phyloP scores from a whole-genome alignment of 2,888 invertebrate species.

The Lissocephala sabroskyi region DNA sequence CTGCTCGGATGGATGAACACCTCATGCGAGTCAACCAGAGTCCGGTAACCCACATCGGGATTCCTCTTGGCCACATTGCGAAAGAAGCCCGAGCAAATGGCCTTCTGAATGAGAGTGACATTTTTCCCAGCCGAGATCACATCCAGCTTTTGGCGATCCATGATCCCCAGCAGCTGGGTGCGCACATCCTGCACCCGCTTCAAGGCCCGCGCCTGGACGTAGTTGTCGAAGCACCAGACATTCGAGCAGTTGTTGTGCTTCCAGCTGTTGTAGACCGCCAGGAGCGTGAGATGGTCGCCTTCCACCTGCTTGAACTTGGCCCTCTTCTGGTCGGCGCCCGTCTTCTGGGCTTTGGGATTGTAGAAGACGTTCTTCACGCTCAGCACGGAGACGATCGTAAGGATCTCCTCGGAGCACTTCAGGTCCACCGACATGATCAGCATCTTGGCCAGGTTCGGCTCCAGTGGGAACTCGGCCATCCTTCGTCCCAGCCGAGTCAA shows the following conservation, averaged over 20 bases:
- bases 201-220: slow-evolving; percentile 96
- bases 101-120: slow-evolving; percentile 96
- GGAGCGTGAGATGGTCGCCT: slow-evolving; percentile 96
- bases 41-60: slow-evolving; percentile 98
- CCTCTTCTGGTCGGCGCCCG: slow-evolving; percentile 98
- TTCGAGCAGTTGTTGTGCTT: slow-evolving; percentile 99
- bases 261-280: slow-evolving; percentile 99
- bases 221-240: slow-evolving; percentile 99
- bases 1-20: slow-evolving; percentile 99
- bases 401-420: slow-evolving; percentile 97
- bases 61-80: slow-evolving; percentile 99
- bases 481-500: slow-evolving; percentile 86
- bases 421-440: slow-evolving; percentile 99
- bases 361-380: slow-evolving; percentile 99
- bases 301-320: slow-evolving; percentile 99
- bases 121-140: slow-evolving; percentile 97
- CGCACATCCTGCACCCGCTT: slow-evolving; percentile 98
- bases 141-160: slow-evolving; percentile 97
- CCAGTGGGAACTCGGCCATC: slow-evolving; percentile 99
- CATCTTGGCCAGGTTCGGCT: slow-evolving; percentile 98
- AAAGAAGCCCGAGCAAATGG: slow-evolving; percentile 98
- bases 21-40: slow-evolving; percentile 96
- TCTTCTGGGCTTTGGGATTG: slow-evolving; percentile 94
- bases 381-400: slow-evolving; percentile 99
- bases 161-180: slow-evolving; percentile 96